Percentiles rank a stretch among this genome's conserved stretches.
Conservation (phyloP, 2,797 vertebrate species). For the Melanotaenia parkinsoni region DNA sequence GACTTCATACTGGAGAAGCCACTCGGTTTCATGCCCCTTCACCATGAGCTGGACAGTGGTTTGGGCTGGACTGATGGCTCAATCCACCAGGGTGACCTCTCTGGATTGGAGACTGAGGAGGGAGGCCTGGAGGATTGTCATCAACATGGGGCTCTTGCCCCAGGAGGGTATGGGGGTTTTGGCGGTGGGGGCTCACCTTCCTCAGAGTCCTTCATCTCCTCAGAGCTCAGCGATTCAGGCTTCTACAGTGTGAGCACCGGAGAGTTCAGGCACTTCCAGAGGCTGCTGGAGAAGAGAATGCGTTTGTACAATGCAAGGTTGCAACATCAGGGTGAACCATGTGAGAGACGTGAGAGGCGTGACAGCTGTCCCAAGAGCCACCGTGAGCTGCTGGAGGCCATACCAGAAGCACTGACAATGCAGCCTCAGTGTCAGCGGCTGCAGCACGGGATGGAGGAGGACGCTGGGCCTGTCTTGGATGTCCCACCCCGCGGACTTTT, state of each 20-base stretch:
- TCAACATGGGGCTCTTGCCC: conserved; percentile 60
- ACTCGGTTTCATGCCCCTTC: conserved; percentile 74
- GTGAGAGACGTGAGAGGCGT: conserved; percentile 75
- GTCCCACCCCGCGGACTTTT: conserved; percentile 68
- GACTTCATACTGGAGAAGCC: conserved; percentile 79
- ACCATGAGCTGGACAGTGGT: conserved; percentile 84
- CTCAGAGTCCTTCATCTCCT: conserved; percentile 81
- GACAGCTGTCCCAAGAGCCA: conserved; percentile 84
- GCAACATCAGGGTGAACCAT: conserved; percentile 79
- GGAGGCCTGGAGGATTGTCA: conserved; percentile 82
- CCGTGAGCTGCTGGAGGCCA: conserved; percentile 84
- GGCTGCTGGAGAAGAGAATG: conserved; percentile 84
- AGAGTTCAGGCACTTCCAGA: conserved; percentile 84
- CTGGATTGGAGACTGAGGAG: conserved; percentile 81
- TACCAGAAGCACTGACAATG: conserved; percentile 80
- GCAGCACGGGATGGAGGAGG: conserved; percentile 58
- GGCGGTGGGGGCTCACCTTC: conserved; percentile 75
- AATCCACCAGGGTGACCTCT: conserved; percentile 83
- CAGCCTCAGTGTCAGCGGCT: conserved; percentile 73
- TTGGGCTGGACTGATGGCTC: conserved; percentile 83
- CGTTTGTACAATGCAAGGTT: conserved; percentile 78
- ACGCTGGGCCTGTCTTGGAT: conserved; percentile 45
- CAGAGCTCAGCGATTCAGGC: conserved; percentile 82
- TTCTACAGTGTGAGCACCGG: conserved; percentile 83
- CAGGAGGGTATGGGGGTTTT: conserved; percentile 59